Base-by-base conservation (phyloP, 2,888 invertebrate species). In the Noctua fimbriata region DNA sequence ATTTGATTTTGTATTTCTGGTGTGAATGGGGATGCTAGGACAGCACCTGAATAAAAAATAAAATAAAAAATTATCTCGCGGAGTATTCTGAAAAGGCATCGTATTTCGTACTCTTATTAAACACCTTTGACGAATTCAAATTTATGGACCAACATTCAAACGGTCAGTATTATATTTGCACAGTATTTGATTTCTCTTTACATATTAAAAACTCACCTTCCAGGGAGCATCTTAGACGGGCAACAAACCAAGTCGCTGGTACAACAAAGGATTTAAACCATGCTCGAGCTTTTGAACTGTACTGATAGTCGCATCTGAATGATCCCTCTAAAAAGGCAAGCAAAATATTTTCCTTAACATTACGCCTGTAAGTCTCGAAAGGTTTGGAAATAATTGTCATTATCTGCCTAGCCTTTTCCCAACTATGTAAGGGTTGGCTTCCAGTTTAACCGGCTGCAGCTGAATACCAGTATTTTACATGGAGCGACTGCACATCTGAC, bases 271-370 rank as follows among this genome's bases (percentile, higher is more conserved):
- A 71, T 28, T 85, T 85, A 18, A 76, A 82, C 84, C 84, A 85
- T n/a, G 75, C 78, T 21, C 52, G 65, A 7, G 76, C 73, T 21
- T 21, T 2, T 9, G 4, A 10, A 58, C 47, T 84, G 36, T 73
- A 84, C 16, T 69, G 70, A 18, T 85, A 84, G 44, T 84, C 84
- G 49, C 85, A 84, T 78, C 85, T 74, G 24, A 76, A 84, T 0
- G 75, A 24, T 21, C 65, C 74, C 24, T 78, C 84, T 82, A 10
- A 36, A 78, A 82, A 24, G 16, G 24, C 6, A 81, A 36, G 6
- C 14, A 49, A 81, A 36, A 55, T 44, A 55, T 55, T 21, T 14
- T 12, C 1, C n/a, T 6, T 10, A 41, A 12, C 18, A n/a, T 12
- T 6, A 72, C 7, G 4, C 24, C 5, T 58, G 58, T 12, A 14